Percentiles rank a stretch among this genome's conserved stretches.
phyloP scores from a whole-genome alignment of 2,888 invertebrate genomes.

The Allygus modestus region DNA sequence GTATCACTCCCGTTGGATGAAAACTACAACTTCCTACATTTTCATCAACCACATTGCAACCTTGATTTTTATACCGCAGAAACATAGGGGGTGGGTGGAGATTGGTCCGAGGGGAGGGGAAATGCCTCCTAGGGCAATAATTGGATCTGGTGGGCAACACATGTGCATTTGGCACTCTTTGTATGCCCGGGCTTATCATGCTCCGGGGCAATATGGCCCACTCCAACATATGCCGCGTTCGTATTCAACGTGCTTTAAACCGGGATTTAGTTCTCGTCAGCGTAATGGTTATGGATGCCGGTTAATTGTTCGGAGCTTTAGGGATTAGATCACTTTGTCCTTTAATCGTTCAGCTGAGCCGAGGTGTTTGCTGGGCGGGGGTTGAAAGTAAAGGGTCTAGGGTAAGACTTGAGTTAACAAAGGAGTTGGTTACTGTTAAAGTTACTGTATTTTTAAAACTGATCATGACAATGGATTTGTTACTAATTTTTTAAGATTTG shows the following conservation, averaged over 20 bases:
- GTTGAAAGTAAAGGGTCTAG: not conserved
- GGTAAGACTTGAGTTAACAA: too few species aligned
- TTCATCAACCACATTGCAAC: too few species aligned
- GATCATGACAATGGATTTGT: too few species aligned
- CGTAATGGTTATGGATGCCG: conserved; percentile 46
- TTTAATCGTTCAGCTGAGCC: not conserved
- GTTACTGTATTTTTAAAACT: too few species aligned
- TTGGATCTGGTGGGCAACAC: conserved; percentile 53
- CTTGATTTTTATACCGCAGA: conserved; percentile 9
- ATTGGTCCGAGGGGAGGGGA: not conserved
- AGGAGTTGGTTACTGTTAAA: too few species aligned
- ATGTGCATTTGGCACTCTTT: conserved; percentile 25
- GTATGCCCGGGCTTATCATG: conserved; percentile 36
- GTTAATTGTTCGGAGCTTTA: conserved; percentile 54
- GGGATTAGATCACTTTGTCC: conserved; percentile 28
- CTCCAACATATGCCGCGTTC: conserved; percentile 54
- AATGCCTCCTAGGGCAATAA: conserved; percentile 25
- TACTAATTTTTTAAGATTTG: too few species aligned
- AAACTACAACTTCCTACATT: too few species aligned
- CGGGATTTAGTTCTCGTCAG: conserved; percentile 45
- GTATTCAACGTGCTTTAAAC: conserved; percentile 53
- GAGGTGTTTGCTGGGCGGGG: conserved; percentile 5
- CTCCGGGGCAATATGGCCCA: conserved; percentile 42
- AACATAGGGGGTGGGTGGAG: not conserved
- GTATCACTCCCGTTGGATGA: too few species aligned